Evolutionary conservation across 2,797 vertebrate species (phyloP), one percentile per base, ranked within the genome.

Genomic region (Oreonectes daqikongensis): DNA sequence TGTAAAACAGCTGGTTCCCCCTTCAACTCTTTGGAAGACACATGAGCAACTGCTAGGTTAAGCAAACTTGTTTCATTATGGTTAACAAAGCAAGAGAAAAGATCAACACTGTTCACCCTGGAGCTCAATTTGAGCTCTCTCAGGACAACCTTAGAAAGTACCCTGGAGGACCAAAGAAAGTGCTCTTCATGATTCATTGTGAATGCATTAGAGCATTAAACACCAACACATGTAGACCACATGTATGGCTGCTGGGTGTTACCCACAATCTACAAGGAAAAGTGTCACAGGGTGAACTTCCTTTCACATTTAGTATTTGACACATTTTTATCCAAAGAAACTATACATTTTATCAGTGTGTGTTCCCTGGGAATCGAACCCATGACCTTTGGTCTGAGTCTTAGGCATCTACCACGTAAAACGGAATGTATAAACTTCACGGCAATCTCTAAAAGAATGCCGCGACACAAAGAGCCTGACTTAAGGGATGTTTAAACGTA

Each of bases 211-310:
- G 83, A 67, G 75, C 72, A 81, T 20, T 20, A 18, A 73, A 75
- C 70, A 67, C 12, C 69, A 46, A 68, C 69, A 84, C 83, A 86
- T 84, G 52, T 60, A 38, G 30, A 44, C 18, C 52, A 75, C 64
- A 74, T 74, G 77, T 81, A 84, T 86, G 77, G 69, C 71, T 57
- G 64, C 80, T 79, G 82, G 72, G 80, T 83, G 82, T 79, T 40
- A 52, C 55, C 72, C 84, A 86, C 79, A 82, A 42, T 79, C 71
- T 38, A 77, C 78, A 81, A 48, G 75, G 60, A 52, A 75, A 67
- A 71, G 80, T 82, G 35, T 35, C 69, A 87, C 66, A 87, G 79
- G 80, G 18, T 20, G 6, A 5, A 20, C 46, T 50, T 50, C 46
- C 3, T 42, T 14, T 42, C 12, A 14, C 8, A 10, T 3, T 42